Conservation (phyloP, 2,888 invertebrate species). For the Drosophila longiperda region DNA sequence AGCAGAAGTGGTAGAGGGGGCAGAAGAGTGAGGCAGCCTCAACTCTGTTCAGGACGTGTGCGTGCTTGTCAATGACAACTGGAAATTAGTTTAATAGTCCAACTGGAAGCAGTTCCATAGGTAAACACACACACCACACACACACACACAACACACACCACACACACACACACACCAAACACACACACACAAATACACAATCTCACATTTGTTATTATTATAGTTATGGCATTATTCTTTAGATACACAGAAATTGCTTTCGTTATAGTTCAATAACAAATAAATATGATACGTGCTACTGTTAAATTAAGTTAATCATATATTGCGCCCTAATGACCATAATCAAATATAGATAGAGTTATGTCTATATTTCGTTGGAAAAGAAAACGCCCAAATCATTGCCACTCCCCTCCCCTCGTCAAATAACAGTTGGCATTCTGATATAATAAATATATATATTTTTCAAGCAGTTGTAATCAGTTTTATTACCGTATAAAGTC, state of each 20-base stretch:
- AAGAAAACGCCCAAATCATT: conserved; percentile 39
- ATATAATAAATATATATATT: conserved; percentile 40
- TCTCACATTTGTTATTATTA: conserved; percentile 57
- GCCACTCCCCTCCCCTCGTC: neutral
- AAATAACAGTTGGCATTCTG: conserved; percentile 24
- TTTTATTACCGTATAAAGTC: neutral
- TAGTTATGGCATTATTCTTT: conserved; percentile 72
- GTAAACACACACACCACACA: conserved; percentile 45
- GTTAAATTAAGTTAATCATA: conserved; percentile 76
- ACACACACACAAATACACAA: conserved; percentile 6
- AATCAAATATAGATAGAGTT: conserved; percentile 30
- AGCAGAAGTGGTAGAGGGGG: too few relatives aligned
- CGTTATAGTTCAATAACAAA: conserved; percentile 62
- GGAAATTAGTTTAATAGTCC: conserved; percentile 80
- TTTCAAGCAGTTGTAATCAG: conserved; percentile 1
- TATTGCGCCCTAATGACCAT: conserved; percentile 39
- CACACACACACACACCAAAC: neutral
- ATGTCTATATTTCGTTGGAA: conserved; percentile 14
- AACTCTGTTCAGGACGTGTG: conserved; percentile 46
- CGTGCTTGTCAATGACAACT: conserved; percentile 78
- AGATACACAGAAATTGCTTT: conserved; percentile 63
- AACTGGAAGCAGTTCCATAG: conserved; percentile 56
- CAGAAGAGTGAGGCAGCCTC: neutral
- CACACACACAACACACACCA: conserved; percentile 1
- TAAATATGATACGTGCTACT: conserved; percentile 75